Evolutionary conservation across 2,888 invertebrate species (phyloP).

Genomic region (Ormyrus thymus): DNA sequence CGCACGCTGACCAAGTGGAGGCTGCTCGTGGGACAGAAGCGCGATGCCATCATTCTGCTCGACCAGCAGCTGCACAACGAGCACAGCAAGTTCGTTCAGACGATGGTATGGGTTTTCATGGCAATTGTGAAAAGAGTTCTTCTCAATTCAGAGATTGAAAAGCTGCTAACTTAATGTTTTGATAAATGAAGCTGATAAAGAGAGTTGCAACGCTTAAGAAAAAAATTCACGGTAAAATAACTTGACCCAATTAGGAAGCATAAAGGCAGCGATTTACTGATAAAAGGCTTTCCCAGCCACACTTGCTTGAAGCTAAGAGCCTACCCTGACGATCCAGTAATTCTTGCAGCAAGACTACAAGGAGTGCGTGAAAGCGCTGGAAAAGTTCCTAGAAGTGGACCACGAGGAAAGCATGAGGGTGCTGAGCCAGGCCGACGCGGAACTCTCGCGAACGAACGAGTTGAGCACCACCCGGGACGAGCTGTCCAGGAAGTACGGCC

Average conservation of each 20-base stretch:
- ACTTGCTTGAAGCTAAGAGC: too few relatives aligned
- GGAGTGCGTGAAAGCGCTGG: constrained; percentile 78
- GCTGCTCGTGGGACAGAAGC: constrained; percentile 76
- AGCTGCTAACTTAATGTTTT: too few relatives aligned
- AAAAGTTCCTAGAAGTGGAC: constrained; percentile 79
- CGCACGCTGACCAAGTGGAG: constrained; percentile 76
- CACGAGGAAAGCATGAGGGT: constrained; percentile 79
- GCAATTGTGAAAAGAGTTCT: too few relatives aligned
- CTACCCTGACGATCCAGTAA: too few relatives aligned
- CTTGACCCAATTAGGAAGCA: too few relatives aligned
- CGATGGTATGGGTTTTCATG: constrained; percentile 66
- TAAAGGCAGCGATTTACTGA: too few relatives aligned
- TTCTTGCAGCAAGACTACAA: constrained; percentile 66
- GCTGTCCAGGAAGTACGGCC: constrained; percentile 64
- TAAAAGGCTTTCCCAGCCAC: too few relatives aligned
- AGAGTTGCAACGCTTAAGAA: too few relatives aligned
- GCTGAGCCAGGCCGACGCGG: constrained; percentile 76
- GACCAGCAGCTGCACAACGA: constrained; percentile 78
- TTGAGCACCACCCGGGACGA: constrained; percentile 59
- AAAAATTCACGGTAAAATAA: too few relatives aligned
- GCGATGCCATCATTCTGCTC: constrained; percentile 77
- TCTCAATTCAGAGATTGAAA: too few relatives aligned
- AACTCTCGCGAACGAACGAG: constrained; percentile 72
- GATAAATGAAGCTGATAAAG: too few relatives aligned
- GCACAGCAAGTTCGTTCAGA: constrained; percentile 74